phyloP scores from a whole-genome alignment of 2,797 vertebrate genomes.

The Crotalus adamanteus region DNA sequence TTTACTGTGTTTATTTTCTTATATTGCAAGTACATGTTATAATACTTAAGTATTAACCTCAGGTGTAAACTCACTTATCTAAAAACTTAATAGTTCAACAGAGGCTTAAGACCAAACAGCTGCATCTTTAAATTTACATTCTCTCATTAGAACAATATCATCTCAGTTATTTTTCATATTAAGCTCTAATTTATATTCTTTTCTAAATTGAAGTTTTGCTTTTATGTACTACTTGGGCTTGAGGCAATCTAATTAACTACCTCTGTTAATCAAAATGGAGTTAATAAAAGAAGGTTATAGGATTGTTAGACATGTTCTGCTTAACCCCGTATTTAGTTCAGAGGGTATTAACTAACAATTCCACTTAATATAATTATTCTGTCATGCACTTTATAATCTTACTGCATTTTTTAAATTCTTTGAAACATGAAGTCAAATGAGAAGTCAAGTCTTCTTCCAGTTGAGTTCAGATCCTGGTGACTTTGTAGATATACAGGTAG shows the following conservation, averaged over 20 bases:
- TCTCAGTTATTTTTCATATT: neutral
- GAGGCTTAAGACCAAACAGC: neutral
- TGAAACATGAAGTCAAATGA: neutral
- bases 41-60: neutral
- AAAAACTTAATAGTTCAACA: neutral
- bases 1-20: neutral
- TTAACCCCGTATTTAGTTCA: neutral
- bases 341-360: neutral
- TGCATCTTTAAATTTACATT: neutral
- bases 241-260: neutral
- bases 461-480: neutral
- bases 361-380: neutral
- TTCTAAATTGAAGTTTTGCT: neutral
- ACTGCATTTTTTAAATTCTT: neutral
- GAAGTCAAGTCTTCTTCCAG: neutral
- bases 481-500: neutral
- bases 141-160: neutral
- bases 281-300: neutral
- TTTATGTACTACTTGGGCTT: neutral
- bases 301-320: neutral
- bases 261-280: neutral
- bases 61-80: neutral
- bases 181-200: neutral
- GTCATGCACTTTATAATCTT: neutral
- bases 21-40: neutral